These are phyloP conservation scores for Phenacoccus solenopsis DNA, from an alignment of 1,140 invertebrate species.

Conservation along the genomic window DNA sequence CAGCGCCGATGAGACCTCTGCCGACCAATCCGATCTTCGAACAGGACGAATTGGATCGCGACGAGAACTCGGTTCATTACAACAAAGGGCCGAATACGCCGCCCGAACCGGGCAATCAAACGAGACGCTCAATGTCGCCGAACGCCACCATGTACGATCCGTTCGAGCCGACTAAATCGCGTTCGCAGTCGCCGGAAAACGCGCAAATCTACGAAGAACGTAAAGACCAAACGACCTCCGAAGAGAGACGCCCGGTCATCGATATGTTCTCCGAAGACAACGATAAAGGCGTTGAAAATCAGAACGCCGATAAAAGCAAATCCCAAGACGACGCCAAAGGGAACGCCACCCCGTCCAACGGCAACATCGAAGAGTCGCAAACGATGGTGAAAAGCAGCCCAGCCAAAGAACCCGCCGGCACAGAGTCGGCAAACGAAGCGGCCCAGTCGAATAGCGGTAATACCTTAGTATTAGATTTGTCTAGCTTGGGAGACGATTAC, in stretches of 20 bases:
- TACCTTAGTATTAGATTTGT: background rate
- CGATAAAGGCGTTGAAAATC: background rate
- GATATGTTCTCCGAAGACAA: slow-evolving; percentile 22
- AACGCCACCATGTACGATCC: slow-evolving; percentile 66
- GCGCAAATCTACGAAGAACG: slow-evolving; percentile 25
- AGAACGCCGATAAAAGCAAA: slow-evolving; percentile 9
- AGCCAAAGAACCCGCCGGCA: background rate
- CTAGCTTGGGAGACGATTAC: slow-evolving; percentile 20
- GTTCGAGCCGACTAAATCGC: slow-evolving; percentile 72
- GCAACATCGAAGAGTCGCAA: background rate
- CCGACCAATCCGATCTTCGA: slow-evolving; percentile 40
- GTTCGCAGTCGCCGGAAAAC: slow-evolving; percentile 38
- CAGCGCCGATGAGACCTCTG: slow-evolving; percentile 45
- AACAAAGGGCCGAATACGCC: slow-evolving; percentile 48
- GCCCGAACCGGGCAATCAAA: slow-evolving; percentile 40
- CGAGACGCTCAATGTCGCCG: slow-evolving; percentile 25
- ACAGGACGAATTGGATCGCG: slow-evolving; percentile 35
- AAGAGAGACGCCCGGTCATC: slow-evolving; percentile 14
- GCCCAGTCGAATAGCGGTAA: background rate
- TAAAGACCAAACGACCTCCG: background rate
- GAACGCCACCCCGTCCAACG: slow-evolving; percentile 17
- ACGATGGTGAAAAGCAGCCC: background rate
- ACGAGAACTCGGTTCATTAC: slow-evolving; percentile 26
- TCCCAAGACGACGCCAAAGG: slow-evolving; percentile 19
- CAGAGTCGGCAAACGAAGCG: background rate